phyloP scores from a whole-genome alignment of 2,888 invertebrate genomes.

The Rotaria magnacalcarata region DNA sequence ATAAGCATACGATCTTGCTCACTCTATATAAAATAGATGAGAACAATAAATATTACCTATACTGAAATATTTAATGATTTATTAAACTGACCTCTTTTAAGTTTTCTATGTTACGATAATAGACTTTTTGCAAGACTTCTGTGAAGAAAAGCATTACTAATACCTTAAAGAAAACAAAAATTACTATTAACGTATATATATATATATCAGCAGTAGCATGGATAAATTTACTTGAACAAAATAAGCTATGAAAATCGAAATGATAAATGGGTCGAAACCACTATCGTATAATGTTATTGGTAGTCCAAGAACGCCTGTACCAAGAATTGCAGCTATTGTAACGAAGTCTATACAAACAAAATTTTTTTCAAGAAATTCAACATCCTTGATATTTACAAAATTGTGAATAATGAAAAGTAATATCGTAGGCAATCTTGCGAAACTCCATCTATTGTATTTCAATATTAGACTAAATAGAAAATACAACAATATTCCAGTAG shows the following conservation, averaged over 20 bases:
- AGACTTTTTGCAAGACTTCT: slow-evolving; percentile 17
- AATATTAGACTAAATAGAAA: too few relatives aligned
- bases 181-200: not conserved
- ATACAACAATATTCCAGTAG: not conserved
- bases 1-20: not conserved
- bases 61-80: too few relatives aligned
- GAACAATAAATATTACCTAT: not conserved
- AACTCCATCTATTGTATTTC: not conserved
- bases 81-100: not conserved
- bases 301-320: slow-evolving; percentile 57
- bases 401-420: not conserved
- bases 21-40: not conserved
- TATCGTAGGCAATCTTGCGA: not conserved
- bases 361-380: too few relatives aligned
- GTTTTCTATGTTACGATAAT: not conserved
- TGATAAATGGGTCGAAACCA: slow-evolving; percentile 55
- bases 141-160: slow-evolving; percentile 22
- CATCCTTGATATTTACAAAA: not conserved
- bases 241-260: slow-evolving; percentile 53
- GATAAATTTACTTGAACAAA: slow-evolving; percentile 52
- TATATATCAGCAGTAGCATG: slow-evolving; percentile 40
- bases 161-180: not conserved
- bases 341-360: slow-evolving; percentile 53
- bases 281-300: slow-evolving; percentile 54
- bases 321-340: slow-evolving; percentile 56